These are phyloP conservation scores for Neotragus moschatus DNA, from an alignment of 2,113 vertebrate genomes.

Conservation along the genomic window DNA sequence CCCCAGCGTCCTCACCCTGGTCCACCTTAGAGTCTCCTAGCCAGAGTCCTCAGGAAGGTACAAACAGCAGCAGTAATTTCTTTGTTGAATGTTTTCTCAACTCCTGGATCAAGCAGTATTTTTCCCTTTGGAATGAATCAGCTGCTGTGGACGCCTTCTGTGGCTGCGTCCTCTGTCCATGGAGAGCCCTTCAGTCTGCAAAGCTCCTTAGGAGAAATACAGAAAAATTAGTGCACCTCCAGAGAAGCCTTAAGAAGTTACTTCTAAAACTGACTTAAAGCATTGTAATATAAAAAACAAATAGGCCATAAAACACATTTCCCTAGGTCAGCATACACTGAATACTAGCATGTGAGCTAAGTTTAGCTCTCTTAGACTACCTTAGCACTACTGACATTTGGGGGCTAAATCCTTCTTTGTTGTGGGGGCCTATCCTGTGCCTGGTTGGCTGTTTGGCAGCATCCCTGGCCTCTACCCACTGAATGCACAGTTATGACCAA, in stretches of 20 bases:
- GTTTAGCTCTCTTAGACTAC: neutral
- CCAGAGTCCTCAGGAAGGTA: neutral
- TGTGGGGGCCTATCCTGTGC: neutral
- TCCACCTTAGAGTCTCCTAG: neutral
- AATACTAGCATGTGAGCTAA: neutral
- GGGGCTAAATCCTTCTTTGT: neutral
- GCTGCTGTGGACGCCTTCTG: neutral
- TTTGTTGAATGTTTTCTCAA: neutral
- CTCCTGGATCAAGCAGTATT: neutral
- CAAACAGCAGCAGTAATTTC: neutral
- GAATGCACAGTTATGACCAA: neutral
- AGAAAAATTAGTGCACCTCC: neutral
- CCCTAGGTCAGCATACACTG: neutral
- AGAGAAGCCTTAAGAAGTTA: neutral
- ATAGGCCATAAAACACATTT: neutral
- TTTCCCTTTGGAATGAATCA: neutral
- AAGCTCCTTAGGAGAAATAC: neutral
- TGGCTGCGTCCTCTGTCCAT: neutral
- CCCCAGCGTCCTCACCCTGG: neutral
- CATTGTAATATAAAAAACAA: neutral
- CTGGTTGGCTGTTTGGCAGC: neutral
- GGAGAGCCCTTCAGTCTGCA: neutral
- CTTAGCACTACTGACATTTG: neutral
- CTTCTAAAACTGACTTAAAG: neutral
- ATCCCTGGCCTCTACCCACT: neutral